Conservation (phyloP, 2,113 vertebrate genomes). For the Arizona elegans region DNA sequence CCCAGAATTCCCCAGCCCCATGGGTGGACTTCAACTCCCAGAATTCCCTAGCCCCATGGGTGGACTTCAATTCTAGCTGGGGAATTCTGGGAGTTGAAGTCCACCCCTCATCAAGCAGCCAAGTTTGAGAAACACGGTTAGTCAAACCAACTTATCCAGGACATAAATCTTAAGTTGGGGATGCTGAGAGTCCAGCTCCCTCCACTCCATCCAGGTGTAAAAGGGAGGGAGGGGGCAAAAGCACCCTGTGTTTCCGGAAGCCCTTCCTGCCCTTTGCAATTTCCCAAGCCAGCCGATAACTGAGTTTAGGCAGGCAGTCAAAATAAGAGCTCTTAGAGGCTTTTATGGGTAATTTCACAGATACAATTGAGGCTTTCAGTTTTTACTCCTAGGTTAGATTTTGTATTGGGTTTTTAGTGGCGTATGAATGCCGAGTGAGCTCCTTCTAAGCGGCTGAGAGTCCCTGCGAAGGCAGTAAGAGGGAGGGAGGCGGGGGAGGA, state of each 20-base stretch:
- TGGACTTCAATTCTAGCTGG: too few relatives aligned
- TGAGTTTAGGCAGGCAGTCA: not conserved
- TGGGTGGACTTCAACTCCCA: too few relatives aligned
- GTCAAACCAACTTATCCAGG: not conserved
- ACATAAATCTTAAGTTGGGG: not conserved
- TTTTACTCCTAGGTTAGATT: not conserved
- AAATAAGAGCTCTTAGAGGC: not conserved
- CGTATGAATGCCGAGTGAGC: not conserved
- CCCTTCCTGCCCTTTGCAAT: not conserved
- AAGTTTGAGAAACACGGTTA: not conserved
- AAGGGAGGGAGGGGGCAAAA: not conserved
- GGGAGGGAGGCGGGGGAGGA: too few relatives aligned
- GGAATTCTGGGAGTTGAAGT: too few relatives aligned
- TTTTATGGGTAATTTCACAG: not conserved
- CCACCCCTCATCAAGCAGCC: not conserved
- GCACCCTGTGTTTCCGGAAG: not conserved
- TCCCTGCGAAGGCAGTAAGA: not conserved
- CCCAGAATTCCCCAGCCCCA: too few relatives aligned
- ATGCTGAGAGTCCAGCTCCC: not conserved
- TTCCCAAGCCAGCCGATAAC: not conserved
- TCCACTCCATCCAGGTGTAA: not conserved
- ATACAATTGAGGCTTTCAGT: not conserved
- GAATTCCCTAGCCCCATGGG: too few relatives aligned
- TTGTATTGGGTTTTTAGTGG: not conserved
- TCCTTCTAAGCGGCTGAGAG: not conserved